Base-by-base conservation (phyloP, 2,113 vertebrate species). In the Daubentonia madagascariensis region DNA sequence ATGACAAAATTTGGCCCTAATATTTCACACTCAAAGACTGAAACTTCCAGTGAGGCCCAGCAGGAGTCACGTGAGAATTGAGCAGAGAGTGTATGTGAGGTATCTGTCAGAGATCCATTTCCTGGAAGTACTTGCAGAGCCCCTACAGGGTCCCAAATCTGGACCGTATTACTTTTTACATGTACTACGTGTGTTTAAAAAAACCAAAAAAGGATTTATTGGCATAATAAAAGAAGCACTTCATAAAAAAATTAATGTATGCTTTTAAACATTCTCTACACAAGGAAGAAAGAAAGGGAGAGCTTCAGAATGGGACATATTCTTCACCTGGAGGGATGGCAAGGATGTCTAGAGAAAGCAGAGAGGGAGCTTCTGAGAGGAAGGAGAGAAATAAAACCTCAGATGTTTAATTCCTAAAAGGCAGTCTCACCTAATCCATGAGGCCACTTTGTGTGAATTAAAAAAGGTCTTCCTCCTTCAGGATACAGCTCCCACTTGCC, bases 31-130 rank as follows among this genome's bases (percentile, higher is more conserved):
- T 20, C 28, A 54, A 32, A 81, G 25, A 40, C 23, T 32, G 37
- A 23, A 61, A 35, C 25, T 23, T 10, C 40, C 13, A 52, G 28
- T 1, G 28, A 28, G 20, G 8, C 16, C 35, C 67, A 48, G 2
- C 7, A 80, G 45, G 17, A 79, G 37, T 32, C 13, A 50, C 25
- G 18, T 75, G 35, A 75, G 35, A 25, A 25, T 20, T n/a, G n/a
- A 1, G 3, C 30, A 45, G 23, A 43, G 17, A 70, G 2, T 1
- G 1, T 9, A 1, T 57, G 18, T 32, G 35, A 83, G 18, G 2
- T n/a, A 20, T 25, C 9, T 16, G 40, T 2, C n/a, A 52, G 8
- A 3, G 14, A 75, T 35, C 9, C 35, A 14, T 6, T 40, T n/a
- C 7, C 23, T 9, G 13, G 32, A 81, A 61, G 28, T 12, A 52